phyloP scores from a whole-genome alignment of 2,888 invertebrate genomes.

The Acholoe squamosa region DNA sequence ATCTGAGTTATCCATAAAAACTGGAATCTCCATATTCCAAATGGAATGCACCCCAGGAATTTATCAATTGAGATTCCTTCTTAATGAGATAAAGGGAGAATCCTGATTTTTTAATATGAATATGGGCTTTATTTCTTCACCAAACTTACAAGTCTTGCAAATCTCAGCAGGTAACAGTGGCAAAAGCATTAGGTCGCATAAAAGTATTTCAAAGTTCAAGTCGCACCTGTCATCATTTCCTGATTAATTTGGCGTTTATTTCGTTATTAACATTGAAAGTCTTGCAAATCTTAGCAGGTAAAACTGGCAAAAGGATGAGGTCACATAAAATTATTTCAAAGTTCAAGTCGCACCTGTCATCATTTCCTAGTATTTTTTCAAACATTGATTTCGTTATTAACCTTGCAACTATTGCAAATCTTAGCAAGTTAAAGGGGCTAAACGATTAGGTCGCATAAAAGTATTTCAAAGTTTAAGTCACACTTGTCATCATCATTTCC shows the following conservation, averaged over 20 bases:
- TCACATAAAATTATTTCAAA: too few species aligned
- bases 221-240: not conserved
- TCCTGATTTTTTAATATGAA: not conserved
- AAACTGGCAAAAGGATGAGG: too few species aligned
- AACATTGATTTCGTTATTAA: not conserved
- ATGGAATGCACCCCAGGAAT: too few species aligned
- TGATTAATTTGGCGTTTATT: not conserved
- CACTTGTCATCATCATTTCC: not conserved
- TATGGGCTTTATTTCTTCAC: not conserved
- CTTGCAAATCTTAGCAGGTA: not conserved
- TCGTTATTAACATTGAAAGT: not conserved
- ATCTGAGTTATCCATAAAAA: too few species aligned
- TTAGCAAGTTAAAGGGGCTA: not conserved
- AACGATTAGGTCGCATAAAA: not conserved
- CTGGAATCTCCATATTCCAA: too few species aligned
- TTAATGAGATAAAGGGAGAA: not conserved
- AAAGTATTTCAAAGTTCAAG: too few species aligned
- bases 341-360: too few species aligned
- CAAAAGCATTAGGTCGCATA: not conserved
- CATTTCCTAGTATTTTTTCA: too few species aligned
- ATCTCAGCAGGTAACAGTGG: not conserved
- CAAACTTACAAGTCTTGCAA: not conserved
- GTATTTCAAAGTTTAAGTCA: too few species aligned
- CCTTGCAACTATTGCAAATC: not conserved
- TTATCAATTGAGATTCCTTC: too few species aligned